Percentiles rank a stretch among this genome's conserved stretches.
These are phyloP conservation scores for Proterorhinus semilunaris DNA, from an alignment of 2,113 vertebrate genomes.

Conservation along the genomic window DNA sequence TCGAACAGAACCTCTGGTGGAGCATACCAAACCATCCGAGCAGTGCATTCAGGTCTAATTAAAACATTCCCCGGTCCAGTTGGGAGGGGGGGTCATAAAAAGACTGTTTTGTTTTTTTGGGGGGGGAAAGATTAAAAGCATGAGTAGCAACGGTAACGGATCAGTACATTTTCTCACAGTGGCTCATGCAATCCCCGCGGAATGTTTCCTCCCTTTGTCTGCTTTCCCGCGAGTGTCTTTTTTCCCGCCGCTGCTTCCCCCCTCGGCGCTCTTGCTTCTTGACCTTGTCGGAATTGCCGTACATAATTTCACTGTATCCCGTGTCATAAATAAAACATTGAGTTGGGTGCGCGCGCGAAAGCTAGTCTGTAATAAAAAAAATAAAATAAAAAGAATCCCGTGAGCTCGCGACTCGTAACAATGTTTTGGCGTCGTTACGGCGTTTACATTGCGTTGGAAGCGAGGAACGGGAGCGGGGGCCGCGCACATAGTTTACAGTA, in stretches of 20 bases:
- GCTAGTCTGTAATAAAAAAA: not conserved
- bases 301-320: not conserved
- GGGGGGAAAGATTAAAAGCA: not conserved
- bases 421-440: not conserved
- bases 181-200: slow-evolving; percentile 60
- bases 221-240: slow-evolving; percentile 29
- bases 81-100: not conserved
- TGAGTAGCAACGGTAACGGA: slow-evolving; percentile 23
- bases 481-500: not conserved
- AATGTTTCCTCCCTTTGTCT: slow-evolving; percentile 58
- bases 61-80: not conserved
- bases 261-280: slow-evolving; percentile 8
- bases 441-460: not conserved
- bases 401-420: not conserved
- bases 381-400: too few relatives aligned
- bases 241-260: not conserved
- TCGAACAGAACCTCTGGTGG: not conserved
- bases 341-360: not conserved
- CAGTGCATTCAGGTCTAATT: not conserved
- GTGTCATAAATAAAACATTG: slow-evolving; percentile 3
- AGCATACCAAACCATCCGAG: not conserved
- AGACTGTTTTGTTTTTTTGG: not conserved
- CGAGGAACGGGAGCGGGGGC: too few relatives aligned
- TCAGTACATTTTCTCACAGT: slow-evolving; percentile 46
- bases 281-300: not conserved